Conservation (phyloP, 2,888 invertebrate species). For the Philereme vetulata region DNA sequence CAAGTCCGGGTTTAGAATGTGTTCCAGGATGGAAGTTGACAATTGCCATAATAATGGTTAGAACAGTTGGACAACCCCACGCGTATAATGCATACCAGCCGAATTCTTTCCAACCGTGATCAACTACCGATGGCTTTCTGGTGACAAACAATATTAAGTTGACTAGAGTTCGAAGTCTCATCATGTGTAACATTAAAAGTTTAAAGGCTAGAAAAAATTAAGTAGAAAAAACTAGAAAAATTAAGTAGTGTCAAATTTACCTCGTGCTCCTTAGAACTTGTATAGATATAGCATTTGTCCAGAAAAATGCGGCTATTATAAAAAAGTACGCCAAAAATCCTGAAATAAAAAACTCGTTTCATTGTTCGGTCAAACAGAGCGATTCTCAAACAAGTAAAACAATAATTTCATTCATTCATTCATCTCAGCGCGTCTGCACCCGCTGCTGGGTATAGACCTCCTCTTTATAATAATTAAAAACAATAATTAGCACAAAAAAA, state of each 20-base stretch:
- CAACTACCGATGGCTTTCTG: slow-evolving; percentile 58
- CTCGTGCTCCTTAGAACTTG: slow-evolving; percentile 86
- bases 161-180: no score
- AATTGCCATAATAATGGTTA: slow-evolving; percentile 77
- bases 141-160: slow-evolving; percentile 24
- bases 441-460: no score
- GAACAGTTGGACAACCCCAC: slow-evolving; percentile 81
- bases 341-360: slow-evolving; percentile 50
- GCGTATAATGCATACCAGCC: slow-evolving; percentile 82
- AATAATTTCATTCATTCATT: no score
- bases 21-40: slow-evolving; percentile 80
- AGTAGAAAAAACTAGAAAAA: no score
- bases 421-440: no score
- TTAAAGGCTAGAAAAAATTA: no score
- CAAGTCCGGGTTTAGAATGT: slow-evolving; percentile 84
- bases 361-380: background rate
- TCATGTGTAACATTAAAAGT: no score
- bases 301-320: slow-evolving; percentile 86
- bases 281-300: slow-evolving; percentile 87
- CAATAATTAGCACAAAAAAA: no score
- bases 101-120: slow-evolving; percentile 84
- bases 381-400: background rate
- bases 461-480: no score
- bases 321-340: slow-evolving; percentile 83
- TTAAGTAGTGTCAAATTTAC: slow-evolving; percentile 62